These are phyloP conservation scores for Adelges cooleyi DNA, from an alignment of 1,140 invertebrate genomes.

Conservation along the genomic window DNA sequence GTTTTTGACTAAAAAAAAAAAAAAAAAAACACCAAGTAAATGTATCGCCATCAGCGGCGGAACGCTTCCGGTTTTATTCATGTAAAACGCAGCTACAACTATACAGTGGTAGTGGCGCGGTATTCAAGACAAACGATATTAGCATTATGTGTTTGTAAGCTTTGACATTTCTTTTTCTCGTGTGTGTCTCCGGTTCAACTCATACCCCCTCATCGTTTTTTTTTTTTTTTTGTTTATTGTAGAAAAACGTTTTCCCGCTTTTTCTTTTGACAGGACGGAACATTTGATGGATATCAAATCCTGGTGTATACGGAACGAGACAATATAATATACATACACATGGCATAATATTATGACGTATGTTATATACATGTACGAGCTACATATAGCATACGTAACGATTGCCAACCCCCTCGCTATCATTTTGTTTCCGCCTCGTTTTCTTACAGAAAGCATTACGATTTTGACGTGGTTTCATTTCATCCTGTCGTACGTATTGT, in stretches of 20 bases:
- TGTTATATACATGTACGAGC: neutral
- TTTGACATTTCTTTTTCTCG: slow-evolving; percentile 25
- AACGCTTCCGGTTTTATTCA: slow-evolving; percentile 28
- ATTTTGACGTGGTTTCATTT: slow-evolving; percentile 18
- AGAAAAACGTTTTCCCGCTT: slow-evolving; percentile 26
- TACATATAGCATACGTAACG: slow-evolving; percentile 23
- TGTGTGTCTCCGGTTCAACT: neutral
- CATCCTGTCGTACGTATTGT: too few species aligned
- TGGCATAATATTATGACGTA: slow-evolving; percentile 2
- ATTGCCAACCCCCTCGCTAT: slow-evolving; percentile 22
- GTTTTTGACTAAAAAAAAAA: slow-evolving; percentile 20
- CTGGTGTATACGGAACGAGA: slow-evolving; percentile 16
- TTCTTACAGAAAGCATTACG: slow-evolving; percentile 5
- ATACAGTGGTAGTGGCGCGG: neutral
- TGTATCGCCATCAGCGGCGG: slow-evolving; percentile 26
- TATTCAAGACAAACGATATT: slow-evolving; percentile 29
- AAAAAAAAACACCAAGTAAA: neutral
- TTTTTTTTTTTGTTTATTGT: slow-evolving; percentile 11
- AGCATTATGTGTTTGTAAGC: slow-evolving; percentile 29
- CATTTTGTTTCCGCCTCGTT: slow-evolving; percentile 23
- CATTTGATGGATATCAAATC: slow-evolving; percentile 29
- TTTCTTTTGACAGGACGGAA: slow-evolving; percentile 14
- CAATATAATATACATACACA: neutral
- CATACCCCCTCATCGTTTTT: neutral
- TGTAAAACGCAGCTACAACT: neutral